A percentile compares a stretch with the other conserved stretches of the same genome.
These are phyloP conservation scores for Platynereis dumerilii DNA, from an alignment of 2,888 invertebrate species.

Conservation along the genomic window DNA sequence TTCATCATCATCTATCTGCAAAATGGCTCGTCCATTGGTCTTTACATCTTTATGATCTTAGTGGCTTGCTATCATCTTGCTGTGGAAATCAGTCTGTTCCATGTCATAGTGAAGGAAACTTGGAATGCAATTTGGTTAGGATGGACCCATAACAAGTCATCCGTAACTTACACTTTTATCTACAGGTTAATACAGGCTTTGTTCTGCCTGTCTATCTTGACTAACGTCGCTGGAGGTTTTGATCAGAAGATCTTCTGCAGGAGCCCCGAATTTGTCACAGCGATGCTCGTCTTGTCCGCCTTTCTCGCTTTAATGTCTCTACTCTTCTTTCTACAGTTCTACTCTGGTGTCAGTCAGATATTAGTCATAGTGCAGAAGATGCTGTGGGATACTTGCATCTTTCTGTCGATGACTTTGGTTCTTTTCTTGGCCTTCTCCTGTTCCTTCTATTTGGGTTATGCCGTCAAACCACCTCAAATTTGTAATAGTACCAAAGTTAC, in stretches of 20 bases:
- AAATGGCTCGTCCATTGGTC: not conserved
- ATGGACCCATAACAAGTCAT: not conserved
- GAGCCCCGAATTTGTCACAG: not conserved
- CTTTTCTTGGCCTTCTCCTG: not conserved
- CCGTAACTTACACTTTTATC: not conserved
- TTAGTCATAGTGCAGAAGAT: not conserved
- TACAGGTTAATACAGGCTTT: not conserved
- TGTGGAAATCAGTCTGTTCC: not conserved
- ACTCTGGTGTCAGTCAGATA: not conserved
- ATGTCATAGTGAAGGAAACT: not conserved
- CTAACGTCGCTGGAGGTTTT: not conserved
- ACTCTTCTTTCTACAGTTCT: conserved; percentile 3
- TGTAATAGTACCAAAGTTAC: not conserved
- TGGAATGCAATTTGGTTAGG: not conserved
- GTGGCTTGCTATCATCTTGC: not conserved
- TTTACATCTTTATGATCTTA: not conserved
- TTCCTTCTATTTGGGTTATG: not conserved
- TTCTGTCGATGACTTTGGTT: not conserved
- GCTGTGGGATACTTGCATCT: not conserved
- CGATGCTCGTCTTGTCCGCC: not conserved
- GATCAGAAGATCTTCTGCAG: not conserved
- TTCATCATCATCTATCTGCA: not conserved
- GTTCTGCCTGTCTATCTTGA: not conserved
- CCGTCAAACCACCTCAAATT: not conserved
- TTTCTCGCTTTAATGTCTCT: not conserved